Evolutionary conservation across 2,797 vertebrate genomes (phyloP).

Genomic region (Sebastolobus altivelis): DNA sequence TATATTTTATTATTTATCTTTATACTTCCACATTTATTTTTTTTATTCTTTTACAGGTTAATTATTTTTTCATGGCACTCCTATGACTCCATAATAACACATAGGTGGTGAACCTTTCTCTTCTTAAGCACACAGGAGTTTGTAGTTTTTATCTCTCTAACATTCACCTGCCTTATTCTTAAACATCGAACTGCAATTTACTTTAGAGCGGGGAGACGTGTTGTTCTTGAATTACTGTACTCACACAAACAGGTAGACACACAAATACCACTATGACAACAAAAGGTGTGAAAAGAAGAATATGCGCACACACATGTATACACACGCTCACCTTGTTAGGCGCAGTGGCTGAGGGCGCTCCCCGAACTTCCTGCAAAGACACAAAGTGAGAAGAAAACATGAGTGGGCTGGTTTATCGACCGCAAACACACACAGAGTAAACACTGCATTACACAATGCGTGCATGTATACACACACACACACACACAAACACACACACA

Average conservation of each 20-base stretch:
- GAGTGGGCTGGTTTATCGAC: slow-evolving; percentile 64
- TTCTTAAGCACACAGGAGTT: background rate
- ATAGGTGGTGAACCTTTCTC: background rate
- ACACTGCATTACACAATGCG: slow-evolving; percentile 44
- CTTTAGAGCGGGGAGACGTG: background rate
- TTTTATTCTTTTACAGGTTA: background rate
- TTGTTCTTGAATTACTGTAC: background rate
- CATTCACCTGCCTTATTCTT: background rate
- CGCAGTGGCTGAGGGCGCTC: slow-evolving; percentile 99
- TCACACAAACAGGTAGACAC: background rate
- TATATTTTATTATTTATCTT: background rate
- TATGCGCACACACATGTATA: background rate
- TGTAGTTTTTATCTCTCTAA: background rate
- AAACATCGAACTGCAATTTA: background rate
- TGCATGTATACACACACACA: slow-evolving; percentile 34
- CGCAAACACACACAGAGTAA: slow-evolving; percentile 66
- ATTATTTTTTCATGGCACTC: background rate
- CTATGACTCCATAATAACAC: background rate
- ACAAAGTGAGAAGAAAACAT: slow-evolving; percentile 71
- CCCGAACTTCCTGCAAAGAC: slow-evolving; percentile 95
- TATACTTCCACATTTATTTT: no score
- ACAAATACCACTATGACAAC: slow-evolving; percentile 24
- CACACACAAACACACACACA: slow-evolving; percentile 45
- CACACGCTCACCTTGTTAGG: slow-evolving; percentile 92
- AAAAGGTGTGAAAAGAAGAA: slow-evolving; percentile 6